Evolutionary conservation across 2,888 invertebrate genomes (phyloP).

Genomic region (Uloborus plumipes): DNA sequence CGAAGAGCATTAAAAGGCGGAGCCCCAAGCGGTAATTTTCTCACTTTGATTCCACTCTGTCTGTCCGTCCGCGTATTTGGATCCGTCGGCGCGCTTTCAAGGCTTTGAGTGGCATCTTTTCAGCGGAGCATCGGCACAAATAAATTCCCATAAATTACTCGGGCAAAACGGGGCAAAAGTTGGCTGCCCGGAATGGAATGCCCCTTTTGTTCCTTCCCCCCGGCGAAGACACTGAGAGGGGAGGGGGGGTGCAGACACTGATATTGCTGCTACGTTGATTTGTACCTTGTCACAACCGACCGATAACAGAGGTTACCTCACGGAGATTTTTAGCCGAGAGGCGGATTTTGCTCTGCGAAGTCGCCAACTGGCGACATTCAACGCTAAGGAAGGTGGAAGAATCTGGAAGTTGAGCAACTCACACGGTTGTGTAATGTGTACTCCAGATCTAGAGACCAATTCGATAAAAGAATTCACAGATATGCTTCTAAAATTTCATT

Average conservation of each 20-base stretch:
- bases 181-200: slow-evolving; percentile 64
- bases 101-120: slow-evolving; percentile 54
- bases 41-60: slow-evolving; percentile 43
- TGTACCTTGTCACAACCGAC: slow-evolving; percentile 64
- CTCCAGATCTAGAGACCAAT: too few species aligned
- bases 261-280: slow-evolving; percentile 64
- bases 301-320: slow-evolving; percentile 27
- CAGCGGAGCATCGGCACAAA: slow-evolving; percentile 53
- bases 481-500: too few species aligned
- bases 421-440: too few species aligned
- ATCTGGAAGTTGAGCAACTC: background rate
- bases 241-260: slow-evolving; percentile 32
- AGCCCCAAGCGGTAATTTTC: slow-evolving; percentile 60
- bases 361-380: background rate
- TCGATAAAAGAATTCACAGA: too few species aligned
- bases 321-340: slow-evolving; percentile 25
- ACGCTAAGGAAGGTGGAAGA: background rate
- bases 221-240: slow-evolving; percentile 41
- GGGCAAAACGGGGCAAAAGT: slow-evolving; percentile 62
- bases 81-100: slow-evolving; percentile 21
- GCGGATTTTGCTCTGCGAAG: background rate
- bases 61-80: slow-evolving; percentile 43
- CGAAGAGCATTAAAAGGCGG: slow-evolving; percentile 26
- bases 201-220: background rate
- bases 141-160: slow-evolving; percentile 65